Evolutionary conservation across 2,113 vertebrate species (phyloP).

Genomic region (Penelope pileata): DNA sequence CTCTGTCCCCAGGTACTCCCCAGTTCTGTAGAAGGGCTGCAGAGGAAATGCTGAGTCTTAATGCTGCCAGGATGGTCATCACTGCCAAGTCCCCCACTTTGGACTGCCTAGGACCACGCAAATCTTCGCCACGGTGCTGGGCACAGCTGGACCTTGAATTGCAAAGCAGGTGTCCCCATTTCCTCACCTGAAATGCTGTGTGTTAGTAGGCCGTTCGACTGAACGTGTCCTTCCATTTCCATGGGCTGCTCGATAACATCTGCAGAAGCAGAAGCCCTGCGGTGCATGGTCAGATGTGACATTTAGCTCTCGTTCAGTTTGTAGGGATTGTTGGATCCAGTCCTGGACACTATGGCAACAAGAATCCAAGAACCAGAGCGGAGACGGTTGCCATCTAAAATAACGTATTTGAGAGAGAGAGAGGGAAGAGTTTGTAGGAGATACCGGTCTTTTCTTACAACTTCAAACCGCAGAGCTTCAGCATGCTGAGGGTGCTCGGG

Average conservation of each 20-base stretch:
- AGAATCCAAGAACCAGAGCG: background rate
- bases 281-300: background rate
- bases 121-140: background rate
- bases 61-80: background rate
- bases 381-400: background rate
- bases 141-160: background rate
- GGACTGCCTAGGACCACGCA: background rate
- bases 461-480: background rate
- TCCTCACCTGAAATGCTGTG: background rate
- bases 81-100: background rate
- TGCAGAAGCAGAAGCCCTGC: background rate
- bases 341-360: slow-evolving; percentile 41
- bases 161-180: background rate
- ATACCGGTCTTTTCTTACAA: background rate
- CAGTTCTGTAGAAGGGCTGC: background rate
- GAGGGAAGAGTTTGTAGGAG: background rate
- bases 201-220: fast-evolving
- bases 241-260: background rate
- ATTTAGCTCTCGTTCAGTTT: slow-evolving; percentile 5
- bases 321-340: background rate
- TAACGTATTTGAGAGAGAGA: background rate
- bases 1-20: background rate
- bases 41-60: background rate
- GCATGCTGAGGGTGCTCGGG: background rate
- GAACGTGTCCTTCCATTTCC: background rate